Conservation (phyloP, 2,888 invertebrate genomes). For the Metellina segmentata region DNA sequence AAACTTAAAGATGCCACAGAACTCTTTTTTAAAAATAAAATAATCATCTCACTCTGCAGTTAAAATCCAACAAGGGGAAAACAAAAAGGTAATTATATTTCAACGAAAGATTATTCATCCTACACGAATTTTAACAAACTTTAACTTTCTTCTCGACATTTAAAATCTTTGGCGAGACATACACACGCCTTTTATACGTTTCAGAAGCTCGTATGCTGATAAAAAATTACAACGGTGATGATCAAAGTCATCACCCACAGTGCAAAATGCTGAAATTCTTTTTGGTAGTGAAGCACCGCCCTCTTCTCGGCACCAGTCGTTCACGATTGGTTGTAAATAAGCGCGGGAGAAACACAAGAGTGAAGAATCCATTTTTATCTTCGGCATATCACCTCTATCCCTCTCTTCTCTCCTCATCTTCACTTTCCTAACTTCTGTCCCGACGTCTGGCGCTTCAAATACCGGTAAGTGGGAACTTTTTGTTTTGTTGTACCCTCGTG, state of each 20-base stretch:
- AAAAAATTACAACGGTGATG: not conserved
- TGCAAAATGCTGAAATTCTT: not conserved
- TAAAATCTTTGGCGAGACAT: too few species aligned
- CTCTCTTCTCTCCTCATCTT: slow-evolving; percentile 19
- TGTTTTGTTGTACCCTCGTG: not conserved
- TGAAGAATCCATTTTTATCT: slow-evolving; percentile 24
- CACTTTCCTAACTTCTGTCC: not conserved
- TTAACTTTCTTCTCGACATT: too few species aligned
- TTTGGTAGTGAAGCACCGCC: slow-evolving; percentile 31
- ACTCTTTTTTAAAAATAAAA: too few species aligned
- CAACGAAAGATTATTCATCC: too few species aligned
- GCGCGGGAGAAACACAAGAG: slow-evolving; percentile 55
- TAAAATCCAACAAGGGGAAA: too few species aligned
- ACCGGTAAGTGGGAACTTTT: not conserved
- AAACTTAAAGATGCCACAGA: too few species aligned
- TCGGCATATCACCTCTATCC: slow-evolving; percentile 30
- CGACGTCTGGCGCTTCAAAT: not conserved
- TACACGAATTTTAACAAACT: too few species aligned
- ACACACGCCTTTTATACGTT: too few species aligned
- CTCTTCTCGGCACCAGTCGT: not conserved
- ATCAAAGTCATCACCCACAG: not conserved
- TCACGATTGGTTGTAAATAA: slow-evolving; percentile 54
- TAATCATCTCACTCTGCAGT: too few species aligned
- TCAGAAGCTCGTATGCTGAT: too few species aligned
- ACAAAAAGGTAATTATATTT: too few species aligned